Percentiles rank a stretch among this genome's conserved stretches.
Evolutionary conservation across 2,113 vertebrate genomes (phyloP).

Genomic region (Cyprinodon variegatus): DNA sequence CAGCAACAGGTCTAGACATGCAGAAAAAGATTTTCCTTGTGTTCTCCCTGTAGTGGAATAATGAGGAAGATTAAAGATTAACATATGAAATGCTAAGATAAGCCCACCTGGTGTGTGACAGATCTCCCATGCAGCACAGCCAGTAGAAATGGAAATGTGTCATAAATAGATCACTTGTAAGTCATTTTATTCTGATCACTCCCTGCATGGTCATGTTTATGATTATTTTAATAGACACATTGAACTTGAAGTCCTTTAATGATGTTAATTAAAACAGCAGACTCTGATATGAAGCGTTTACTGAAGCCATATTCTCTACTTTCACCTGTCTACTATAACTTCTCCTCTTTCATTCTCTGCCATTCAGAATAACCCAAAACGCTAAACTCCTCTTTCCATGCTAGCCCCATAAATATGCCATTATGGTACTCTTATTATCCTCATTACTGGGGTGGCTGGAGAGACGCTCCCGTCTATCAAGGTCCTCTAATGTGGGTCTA

Average conservation of each 20-base stretch:
- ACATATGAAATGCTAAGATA: conserved; percentile 74
- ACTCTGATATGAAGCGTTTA: conserved; percentile 25
- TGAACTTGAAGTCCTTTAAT: conserved; percentile 51
- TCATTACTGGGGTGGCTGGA: conserved; percentile 76
- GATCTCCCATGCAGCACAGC: conserved; percentile 55
- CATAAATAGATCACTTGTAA: conserved; percentile 60
- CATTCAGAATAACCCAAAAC: conserved; percentile 40
- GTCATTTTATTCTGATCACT: conserved; percentile 63
- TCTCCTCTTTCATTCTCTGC: conserved; percentile 10
- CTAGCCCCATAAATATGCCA: conserved; percentile 73
- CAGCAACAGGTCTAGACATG: conserved; percentile 36
- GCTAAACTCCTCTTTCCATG: conserved; percentile 29
- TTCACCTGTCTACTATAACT: conserved; percentile 33
- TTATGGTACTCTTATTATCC: conserved; percentile 78
- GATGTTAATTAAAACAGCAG: conserved; percentile 59
- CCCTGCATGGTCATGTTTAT: conserved; percentile 38
- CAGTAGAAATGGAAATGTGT: conserved; percentile 65
- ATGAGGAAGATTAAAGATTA: conserved; percentile 69
- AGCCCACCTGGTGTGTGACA: conserved; percentile 73
- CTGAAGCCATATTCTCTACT: conserved; percentile 23
- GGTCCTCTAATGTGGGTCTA: conserved; percentile 80
- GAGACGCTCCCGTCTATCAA: conserved; percentile 76
- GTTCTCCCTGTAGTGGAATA: conserved; percentile 50
- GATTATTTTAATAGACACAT: conserved; percentile 48
- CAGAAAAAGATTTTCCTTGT: conserved; percentile 28